These are phyloP conservation scores for Drosophila lacertosa DNA, from an alignment of 1,140 invertebrate species.

Conservation along the genomic window DNA sequence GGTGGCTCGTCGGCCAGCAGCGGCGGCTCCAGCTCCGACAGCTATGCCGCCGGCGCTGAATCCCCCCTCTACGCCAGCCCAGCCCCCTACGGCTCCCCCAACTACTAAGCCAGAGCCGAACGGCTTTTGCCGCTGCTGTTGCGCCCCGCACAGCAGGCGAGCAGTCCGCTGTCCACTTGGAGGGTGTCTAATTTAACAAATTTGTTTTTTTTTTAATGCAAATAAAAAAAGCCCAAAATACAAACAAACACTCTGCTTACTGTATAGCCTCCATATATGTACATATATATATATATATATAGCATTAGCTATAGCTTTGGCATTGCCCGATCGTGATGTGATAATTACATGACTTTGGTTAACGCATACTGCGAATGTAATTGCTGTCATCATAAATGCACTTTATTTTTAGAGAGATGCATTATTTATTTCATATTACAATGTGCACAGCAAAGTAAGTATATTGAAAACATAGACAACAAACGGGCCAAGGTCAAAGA, in stretches of 20 bases:
- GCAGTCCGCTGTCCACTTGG: conserved; percentile 19
- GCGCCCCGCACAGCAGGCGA: not conserved
- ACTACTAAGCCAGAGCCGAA: conserved; percentile 47
- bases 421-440: not conserved
- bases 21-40: conserved; percentile 39
- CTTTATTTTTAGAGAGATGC: not conserved
- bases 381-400: no score
- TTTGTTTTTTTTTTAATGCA: conserved; percentile 58
- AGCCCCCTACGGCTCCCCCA: conserved; percentile 62
- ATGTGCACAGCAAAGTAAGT: not conserved
- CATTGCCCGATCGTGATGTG: no score
- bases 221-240: conserved; percentile 66
- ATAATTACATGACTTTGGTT: no score
- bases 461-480: conserved; percentile 32
- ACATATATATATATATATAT: no score
- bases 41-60: conserved; percentile 56
- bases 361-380: no score
- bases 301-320: no score
- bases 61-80: conserved; percentile 66
- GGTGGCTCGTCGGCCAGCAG: conserved; percentile 43
- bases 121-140: not conserved
- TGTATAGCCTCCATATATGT: not conserved
- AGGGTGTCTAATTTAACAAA: conserved; percentile 56
- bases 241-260: not conserved
- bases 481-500: conserved; percentile 39